A percentile compares a stretch with the other conserved stretches of the same genome.
phyloP scores from a whole-genome alignment of 2,113 vertebrate species.

The Suricata suricatta region DNA sequence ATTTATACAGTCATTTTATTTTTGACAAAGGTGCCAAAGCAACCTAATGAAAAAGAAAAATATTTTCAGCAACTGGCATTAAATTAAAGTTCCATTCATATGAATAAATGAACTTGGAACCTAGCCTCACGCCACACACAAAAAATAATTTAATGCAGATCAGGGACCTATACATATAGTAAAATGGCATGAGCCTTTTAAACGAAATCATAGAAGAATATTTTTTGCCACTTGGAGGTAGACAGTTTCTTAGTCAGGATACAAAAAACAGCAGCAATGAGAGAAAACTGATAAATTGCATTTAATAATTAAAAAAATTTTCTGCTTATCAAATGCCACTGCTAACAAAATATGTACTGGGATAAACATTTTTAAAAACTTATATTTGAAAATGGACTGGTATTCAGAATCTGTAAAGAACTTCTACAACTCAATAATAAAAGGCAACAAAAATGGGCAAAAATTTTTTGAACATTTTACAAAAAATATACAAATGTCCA shows the following conservation, averaged over 20 bases:
- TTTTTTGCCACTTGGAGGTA: background rate
- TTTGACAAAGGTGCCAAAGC: constrained; percentile 37
- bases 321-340: background rate
- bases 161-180: background rate
- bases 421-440: background rate
- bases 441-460: background rate
- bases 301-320: background rate
- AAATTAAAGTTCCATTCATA: background rate
- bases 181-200: background rate
- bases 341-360: background rate
- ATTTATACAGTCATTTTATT: background rate
- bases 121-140: background rate
- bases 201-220: background rate
- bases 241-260: background rate
- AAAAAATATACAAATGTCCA: background rate
- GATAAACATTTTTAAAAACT: background rate
- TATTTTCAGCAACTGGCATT: constrained; percentile 1
- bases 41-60: constrained; percentile 26
- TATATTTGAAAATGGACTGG: background rate
- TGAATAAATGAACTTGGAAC: background rate
- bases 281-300: background rate
- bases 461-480: background rate
- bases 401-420: background rate
- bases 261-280: background rate
- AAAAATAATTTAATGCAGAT: background rate